A percentile compares a stretch with the other conserved stretches of the same genome.
Conservation (phyloP, 92 coral and sea anemone genomes). For the Epizoanthus illoricatus region DNA sequence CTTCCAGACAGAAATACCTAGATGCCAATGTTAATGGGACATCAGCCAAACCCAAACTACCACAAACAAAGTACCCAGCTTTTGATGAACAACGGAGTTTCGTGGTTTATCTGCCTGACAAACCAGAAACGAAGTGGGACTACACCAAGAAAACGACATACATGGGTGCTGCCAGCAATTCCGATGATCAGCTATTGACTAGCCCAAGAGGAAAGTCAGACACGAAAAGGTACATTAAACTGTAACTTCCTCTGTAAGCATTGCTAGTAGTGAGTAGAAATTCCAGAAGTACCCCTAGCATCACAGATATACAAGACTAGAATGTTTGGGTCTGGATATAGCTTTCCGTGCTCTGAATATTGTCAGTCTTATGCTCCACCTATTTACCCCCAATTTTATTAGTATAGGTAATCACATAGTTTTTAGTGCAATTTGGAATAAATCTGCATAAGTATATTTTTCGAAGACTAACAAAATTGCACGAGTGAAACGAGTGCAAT, state of each 20-base stretch:
- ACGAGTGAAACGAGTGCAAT: too few species aligned
- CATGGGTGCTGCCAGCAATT: slow-evolving; percentile 33
- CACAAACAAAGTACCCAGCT: slow-evolving; percentile 35
- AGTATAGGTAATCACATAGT: too few species aligned
- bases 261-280: too few species aligned
- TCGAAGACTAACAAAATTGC: too few species aligned
- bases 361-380: too few species aligned
- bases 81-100: slow-evolving; percentile 78
- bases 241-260: not conserved
- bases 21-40: too few species aligned
- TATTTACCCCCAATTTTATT: too few species aligned
- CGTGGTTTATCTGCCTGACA: slow-evolving; percentile 66
- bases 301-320: not conserved
- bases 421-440: too few species aligned
- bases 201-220: slow-evolving; percentile 13
- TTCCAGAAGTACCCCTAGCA: too few species aligned
- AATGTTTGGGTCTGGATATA: not conserved
- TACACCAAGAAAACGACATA: slow-evolving; percentile 54
- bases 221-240: slow-evolving; percentile 18
- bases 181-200: slow-evolving; percentile 41
- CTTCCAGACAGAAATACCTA: slow-evolving; percentile 13
- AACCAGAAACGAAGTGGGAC: slow-evolving; percentile 37
- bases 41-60: not conserved
- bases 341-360: not conserved
- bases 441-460: too few species aligned